Evolutionary conservation across 2,797 vertebrate species (phyloP).

Genomic region (Microhierax caerulescens): DNA sequence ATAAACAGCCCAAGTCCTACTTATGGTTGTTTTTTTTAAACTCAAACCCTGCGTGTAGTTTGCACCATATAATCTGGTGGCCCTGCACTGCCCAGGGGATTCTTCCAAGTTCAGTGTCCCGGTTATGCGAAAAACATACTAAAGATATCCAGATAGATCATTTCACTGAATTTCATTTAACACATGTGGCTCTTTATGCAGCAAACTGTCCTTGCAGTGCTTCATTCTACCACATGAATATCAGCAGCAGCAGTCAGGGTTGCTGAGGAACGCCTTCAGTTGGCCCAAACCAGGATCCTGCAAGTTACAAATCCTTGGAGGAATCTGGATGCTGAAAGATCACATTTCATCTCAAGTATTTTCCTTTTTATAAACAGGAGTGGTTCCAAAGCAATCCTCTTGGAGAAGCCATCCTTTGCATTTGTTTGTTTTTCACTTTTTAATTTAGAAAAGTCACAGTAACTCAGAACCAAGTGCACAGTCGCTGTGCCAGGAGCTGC

Average conservation of each 20-base stretch:
- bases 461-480: not conserved
- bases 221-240: not conserved
- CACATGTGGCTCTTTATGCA: not conserved
- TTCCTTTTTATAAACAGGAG: constrained; percentile 39
- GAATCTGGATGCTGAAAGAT: constrained; percentile 50
- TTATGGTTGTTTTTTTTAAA: not conserved
- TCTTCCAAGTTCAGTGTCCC: not conserved
- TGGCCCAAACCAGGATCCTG: not conserved
- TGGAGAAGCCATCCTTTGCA: constrained; percentile 41
- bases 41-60: not conserved
- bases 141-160: not conserved
- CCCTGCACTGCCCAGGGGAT: not conserved
- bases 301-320: constrained; percentile 43
- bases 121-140: not conserved
- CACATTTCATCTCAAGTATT: constrained; percentile 55
- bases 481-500: not conserved
- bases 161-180: constrained; percentile 15
- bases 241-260: not conserved
- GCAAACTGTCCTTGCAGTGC: not conserved
- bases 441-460: constrained; percentile 34
- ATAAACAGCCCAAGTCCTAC: not conserved
- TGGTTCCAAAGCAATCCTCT: constrained; percentile 45
- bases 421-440: constrained; percentile 48
- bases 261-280: constrained; percentile 15
- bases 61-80: not conserved